These are phyloP conservation scores for Apis dorsata DNA, from an alignment of 1,140 invertebrate species.

Conservation along the genomic window DNA sequence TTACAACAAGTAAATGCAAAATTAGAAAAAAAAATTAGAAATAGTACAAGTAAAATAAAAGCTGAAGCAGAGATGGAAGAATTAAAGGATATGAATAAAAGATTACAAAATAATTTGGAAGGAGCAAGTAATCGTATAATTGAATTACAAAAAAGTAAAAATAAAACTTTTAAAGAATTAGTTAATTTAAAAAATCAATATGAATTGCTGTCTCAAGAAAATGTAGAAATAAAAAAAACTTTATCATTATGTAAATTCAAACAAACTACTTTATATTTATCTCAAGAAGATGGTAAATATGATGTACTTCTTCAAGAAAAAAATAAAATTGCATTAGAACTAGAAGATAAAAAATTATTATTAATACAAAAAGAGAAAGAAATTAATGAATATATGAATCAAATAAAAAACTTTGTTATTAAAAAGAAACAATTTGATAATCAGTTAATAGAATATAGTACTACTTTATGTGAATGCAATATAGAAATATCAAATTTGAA, in stretches of 20 bases:
- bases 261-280: constrained; percentile 36
- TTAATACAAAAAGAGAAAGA: constrained; percentile 51
- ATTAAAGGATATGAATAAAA: constrained; percentile 69
- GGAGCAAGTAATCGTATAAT: constrained; percentile 73
- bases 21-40: constrained; percentile 68
- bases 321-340: constrained; percentile 62
- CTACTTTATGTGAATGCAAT: constrained; percentile 45
- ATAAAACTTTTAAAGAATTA: constrained; percentile 64
- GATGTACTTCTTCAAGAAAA: constrained; percentile 65
- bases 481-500: constrained; percentile 32
- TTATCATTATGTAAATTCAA: constrained; percentile 51
- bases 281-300: constrained; percentile 53
- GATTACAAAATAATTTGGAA: constrained; percentile 71
- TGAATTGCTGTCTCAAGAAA: constrained; percentile 60
- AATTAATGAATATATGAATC: constrained; percentile 9
- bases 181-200: constrained; percentile 52
- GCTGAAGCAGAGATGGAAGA: constrained; percentile 64
- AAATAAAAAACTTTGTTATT: constrained; percentile 44
- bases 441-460: constrained; percentile 66
- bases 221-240: constrained; percentile 52
- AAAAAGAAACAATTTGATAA: constrained; percentile 67
- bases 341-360: constrained; percentile 63
- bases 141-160: constrained; percentile 69
- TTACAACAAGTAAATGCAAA: constrained; percentile 54
- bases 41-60: constrained; percentile 67